Conservation (phyloP, 2,888 invertebrate genomes). For the Agrochola litura region DNA sequence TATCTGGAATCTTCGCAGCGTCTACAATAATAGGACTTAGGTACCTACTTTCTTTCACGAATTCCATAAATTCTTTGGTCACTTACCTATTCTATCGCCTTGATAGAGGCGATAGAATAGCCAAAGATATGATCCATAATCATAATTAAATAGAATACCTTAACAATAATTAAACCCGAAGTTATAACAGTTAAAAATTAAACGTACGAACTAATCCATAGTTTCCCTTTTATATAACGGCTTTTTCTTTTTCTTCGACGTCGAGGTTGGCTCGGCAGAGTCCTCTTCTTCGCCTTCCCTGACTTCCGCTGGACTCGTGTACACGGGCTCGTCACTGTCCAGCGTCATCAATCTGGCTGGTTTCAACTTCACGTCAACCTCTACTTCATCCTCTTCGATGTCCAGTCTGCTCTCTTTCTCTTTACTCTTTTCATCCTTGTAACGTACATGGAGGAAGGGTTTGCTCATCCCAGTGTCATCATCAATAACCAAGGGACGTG, state of each 20-base stretch:
- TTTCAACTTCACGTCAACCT: background rate
- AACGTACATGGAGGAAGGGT: conserved; percentile 2
- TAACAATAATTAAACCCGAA: background rate
- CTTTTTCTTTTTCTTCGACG: conserved; percentile 32
- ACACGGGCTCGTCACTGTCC: conserved; percentile 37
- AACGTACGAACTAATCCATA: conserved; percentile 30
- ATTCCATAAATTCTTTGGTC: background rate
- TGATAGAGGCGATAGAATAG: too few relatives aligned
- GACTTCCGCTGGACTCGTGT: background rate
- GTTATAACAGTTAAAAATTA: background rate
- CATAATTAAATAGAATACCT: background rate
- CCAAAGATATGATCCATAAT: background rate
- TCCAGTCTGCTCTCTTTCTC: background rate
- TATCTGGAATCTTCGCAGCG: background rate
- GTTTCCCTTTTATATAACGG: conserved; percentile 43
- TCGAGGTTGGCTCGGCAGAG: background rate
- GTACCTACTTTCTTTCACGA: too few relatives aligned
- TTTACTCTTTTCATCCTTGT: conserved; percentile 15
- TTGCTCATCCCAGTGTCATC: conserved; percentile 1
- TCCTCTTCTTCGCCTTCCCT: conserved; percentile 7
- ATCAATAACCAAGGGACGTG: conserved; percentile 8
- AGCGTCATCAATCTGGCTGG: conserved; percentile 22
- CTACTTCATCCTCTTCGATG: background rate
- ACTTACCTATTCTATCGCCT: background rate
- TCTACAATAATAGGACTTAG: background rate